phyloP scores from a whole-genome alignment of 2,113 vertebrate genomes.

The Prunella fulvescens region DNA sequence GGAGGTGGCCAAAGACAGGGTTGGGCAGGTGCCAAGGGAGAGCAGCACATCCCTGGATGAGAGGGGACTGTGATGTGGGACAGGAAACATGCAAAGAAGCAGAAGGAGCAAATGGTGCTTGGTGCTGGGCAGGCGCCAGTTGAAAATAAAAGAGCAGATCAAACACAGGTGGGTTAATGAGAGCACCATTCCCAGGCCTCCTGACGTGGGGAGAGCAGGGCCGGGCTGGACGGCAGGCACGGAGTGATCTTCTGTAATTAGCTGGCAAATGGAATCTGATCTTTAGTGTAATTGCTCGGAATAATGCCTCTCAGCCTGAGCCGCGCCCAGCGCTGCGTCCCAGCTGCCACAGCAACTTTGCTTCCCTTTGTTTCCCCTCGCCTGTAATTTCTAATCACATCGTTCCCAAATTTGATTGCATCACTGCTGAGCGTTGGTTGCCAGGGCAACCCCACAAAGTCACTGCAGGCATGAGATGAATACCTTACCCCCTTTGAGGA shows the following conservation, averaged over 20 bases:
- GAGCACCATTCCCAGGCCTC: background rate
- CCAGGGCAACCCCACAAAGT: slow-evolving; percentile 37
- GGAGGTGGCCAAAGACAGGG: background rate
- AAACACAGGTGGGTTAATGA: slow-evolving; percentile 13
- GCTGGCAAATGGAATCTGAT: slow-evolving; percentile 58
- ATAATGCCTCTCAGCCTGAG: background rate
- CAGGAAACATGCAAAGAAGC: background rate
- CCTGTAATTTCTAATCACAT: slow-evolving; percentile 48
- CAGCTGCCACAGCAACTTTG: slow-evolving; percentile 44
- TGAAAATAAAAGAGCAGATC: background rate
- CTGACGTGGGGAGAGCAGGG: background rate
- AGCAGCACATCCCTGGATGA: background rate
- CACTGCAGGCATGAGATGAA: background rate
- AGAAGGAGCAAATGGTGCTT: background rate
- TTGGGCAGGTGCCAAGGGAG: background rate
- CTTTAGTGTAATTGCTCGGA: slow-evolving; percentile 67
- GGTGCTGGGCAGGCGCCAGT: background rate
- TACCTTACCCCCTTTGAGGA: background rate
- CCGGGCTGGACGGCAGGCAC: background rate
- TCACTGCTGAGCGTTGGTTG: slow-evolving; percentile 10
- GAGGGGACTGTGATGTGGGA: background rate
- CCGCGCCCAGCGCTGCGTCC: background rate
- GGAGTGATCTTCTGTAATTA: slow-evolving; percentile 59
- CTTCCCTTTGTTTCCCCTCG: slow-evolving; percentile 46
- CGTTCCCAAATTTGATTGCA: slow-evolving; percentile 35